A percentile compares a stretch with the other conserved stretches of the same genome.
phyloP scores from a whole-genome alignment of 2,888 invertebrate genomes.

The Synergus itoensis region DNA sequence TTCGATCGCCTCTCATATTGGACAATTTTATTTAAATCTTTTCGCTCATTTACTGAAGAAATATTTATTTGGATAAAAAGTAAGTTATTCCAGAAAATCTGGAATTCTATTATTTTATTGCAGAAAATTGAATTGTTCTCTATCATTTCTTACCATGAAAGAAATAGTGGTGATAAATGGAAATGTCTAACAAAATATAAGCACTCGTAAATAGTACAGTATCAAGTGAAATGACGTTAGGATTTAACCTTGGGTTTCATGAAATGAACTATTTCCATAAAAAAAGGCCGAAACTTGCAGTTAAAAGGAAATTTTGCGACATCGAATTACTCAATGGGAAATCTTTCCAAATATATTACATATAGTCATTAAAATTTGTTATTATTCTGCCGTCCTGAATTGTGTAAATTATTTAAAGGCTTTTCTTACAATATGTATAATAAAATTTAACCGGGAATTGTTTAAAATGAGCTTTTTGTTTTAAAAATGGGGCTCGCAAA shows the following conservation, averaged over 20 bases:
- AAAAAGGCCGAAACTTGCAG: background rate
- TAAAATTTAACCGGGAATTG: too few relatives aligned
- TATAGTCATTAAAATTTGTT: too few relatives aligned
- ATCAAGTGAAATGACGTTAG: background rate
- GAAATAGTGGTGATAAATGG: background rate
- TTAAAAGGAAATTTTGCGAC: background rate
- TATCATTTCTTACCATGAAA: too few relatives aligned
- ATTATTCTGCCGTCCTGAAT: too few relatives aligned
- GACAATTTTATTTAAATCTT: background rate
- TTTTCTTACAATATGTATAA: too few relatives aligned
- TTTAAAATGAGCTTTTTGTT: background rate
- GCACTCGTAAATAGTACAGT: background rate
- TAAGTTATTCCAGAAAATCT: background rate
- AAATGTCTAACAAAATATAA: background rate
- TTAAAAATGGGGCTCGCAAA: background rate
- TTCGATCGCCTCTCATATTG: background rate
- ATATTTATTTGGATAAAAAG: background rate
- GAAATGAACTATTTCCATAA: background rate
- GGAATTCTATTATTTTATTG: background rate
- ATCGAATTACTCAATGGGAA: background rate
- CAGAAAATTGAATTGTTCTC: too few relatives aligned
- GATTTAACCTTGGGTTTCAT: background rate
- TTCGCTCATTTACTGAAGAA: too few relatives aligned
- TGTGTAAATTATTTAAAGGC: too few relatives aligned
- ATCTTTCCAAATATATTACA: background rate